A percentile compares a stretch with the other conserved stretches of the same genome.
phyloP scores from a whole-genome alignment of 2,797 vertebrate species.

The Tarsius wallacei region DNA sequence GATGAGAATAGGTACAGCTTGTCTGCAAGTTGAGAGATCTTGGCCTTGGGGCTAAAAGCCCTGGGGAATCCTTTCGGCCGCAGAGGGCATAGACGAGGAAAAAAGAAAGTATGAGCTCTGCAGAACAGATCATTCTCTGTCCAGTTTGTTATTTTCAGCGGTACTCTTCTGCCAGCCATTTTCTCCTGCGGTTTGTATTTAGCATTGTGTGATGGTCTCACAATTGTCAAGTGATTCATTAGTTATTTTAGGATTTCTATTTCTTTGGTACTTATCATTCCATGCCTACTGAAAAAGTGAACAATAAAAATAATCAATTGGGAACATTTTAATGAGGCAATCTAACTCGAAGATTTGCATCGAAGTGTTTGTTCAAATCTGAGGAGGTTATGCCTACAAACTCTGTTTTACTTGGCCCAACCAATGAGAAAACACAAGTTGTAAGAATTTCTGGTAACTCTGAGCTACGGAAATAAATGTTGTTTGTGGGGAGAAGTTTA shows the following conservation, averaged over 20 bases:
- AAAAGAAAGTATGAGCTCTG: conserved; percentile 23
- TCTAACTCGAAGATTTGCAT: conserved; percentile 72
- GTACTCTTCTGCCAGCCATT: conserved; percentile 45
- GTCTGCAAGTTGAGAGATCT: conserved; percentile 57
- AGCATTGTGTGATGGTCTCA: conserved; percentile 73
- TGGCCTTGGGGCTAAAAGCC: conserved; percentile 51
- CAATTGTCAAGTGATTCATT: conserved; percentile 83
- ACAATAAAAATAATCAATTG: conserved; percentile 82
- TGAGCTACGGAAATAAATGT: neutral
- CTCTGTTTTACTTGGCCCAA: conserved; percentile 62
- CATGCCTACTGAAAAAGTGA: conserved; percentile 76
- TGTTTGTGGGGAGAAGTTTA: conserved; percentile 1
- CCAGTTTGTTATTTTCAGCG: conserved; percentile 74
- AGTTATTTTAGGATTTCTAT: conserved; percentile 84
- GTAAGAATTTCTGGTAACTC: conserved; percentile 70
- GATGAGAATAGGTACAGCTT: conserved; percentile 53
- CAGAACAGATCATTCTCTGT: conserved; percentile 76
- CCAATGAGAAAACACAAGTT: conserved; percentile 63
- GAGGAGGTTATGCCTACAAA: conserved; percentile 57
- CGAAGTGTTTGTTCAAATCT: conserved; percentile 75
- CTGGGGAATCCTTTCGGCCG: conserved; percentile 62
- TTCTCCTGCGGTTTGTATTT: conserved; percentile 78
- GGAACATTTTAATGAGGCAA: conserved; percentile 83
- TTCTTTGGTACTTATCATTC: conserved; percentile 80
- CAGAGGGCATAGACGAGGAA: neutral